Evolutionary conservation across 2,113 vertebrate genomes (phyloP).

Genomic region (Cyphomyrus discorhynchus): DNA sequence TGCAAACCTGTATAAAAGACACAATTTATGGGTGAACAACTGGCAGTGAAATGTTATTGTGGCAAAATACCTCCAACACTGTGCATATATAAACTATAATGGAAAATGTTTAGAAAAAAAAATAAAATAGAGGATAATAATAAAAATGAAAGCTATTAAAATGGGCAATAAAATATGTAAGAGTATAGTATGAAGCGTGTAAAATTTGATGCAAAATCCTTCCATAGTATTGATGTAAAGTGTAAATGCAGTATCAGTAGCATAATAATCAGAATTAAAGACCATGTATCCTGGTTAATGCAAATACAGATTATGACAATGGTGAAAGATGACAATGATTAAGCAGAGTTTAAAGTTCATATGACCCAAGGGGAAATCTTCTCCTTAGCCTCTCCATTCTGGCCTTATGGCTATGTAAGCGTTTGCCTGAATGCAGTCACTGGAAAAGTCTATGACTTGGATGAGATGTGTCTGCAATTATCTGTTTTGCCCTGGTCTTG

Average conservation of each 20-base stretch:
- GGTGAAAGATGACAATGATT: neutral
- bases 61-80: no score
- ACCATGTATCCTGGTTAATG: neutral
- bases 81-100: neutral
- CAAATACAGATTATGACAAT: neutral
- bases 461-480: neutral
- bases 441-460: neutral
- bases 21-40: neutral
- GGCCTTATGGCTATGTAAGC: neutral
- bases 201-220: neutral
- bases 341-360: neutral
- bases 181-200: neutral
- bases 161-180: neutral
- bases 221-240: neutral
- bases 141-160: neutral
- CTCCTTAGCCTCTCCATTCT: neutral
- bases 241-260: neutral
- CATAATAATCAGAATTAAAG: neutral
- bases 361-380: neutral
- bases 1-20: neutral
- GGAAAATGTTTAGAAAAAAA: neutral
- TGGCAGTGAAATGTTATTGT: neutral
- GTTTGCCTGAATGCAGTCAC: neutral
- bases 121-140: neutral
- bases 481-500: neutral